A percentile compares a stretch with the other conserved stretches of the same genome.
Evolutionary conservation across 2,797 vertebrate species (phyloP).

Genomic region (Chaunax sp.): DNA sequence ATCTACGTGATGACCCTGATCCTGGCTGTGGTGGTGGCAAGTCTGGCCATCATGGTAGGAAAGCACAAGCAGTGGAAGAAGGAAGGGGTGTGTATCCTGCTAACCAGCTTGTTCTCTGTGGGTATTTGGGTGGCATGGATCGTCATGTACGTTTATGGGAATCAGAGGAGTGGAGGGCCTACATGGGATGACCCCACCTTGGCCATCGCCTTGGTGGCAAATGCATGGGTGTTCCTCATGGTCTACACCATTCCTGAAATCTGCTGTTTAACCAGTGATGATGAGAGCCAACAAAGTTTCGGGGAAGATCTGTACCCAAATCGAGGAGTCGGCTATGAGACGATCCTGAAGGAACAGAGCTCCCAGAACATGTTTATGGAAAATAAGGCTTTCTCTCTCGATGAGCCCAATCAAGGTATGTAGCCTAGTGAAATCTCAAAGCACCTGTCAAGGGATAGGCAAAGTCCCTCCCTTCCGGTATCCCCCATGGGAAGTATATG

Average conservation of each 20-base stretch:
- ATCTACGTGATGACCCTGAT: conserved; percentile 94
- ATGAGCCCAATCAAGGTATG: conserved; percentile 89
- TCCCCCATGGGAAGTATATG: too few species aligned
- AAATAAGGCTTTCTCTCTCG: conserved; percentile 97
- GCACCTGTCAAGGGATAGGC: too few species aligned
- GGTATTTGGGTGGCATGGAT: conserved; percentile 94
- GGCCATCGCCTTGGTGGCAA: conserved; percentile 90
- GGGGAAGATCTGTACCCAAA: conserved; percentile 84
- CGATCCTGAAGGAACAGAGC: conserved; percentile 92
- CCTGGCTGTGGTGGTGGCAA: conserved; percentile 73
- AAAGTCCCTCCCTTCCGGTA: too few species aligned
- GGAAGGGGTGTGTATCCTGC: conserved; percentile 82
- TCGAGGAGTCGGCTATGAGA: conserved; percentile 91
- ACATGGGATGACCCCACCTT: conserved; percentile 93
- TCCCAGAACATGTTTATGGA: conserved; percentile 93
- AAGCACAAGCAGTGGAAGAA: conserved; percentile 85
- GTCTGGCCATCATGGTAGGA: conserved; percentile 83
- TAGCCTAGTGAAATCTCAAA: too few species aligned
- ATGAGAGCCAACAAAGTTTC: conserved; percentile 75
- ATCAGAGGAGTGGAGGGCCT: conserved; percentile 55
- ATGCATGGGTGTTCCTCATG: conserved; percentile 89
- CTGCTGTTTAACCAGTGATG: conserved; percentile 79
- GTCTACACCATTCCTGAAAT: conserved; percentile 89
- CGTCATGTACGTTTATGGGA: conserved; percentile 92
- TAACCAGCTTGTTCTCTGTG: conserved; percentile 81